These are phyloP conservation scores for Neosilurus hyrtlii DNA, from an alignment of 2,797 vertebrate species.

Conservation along the genomic window DNA sequence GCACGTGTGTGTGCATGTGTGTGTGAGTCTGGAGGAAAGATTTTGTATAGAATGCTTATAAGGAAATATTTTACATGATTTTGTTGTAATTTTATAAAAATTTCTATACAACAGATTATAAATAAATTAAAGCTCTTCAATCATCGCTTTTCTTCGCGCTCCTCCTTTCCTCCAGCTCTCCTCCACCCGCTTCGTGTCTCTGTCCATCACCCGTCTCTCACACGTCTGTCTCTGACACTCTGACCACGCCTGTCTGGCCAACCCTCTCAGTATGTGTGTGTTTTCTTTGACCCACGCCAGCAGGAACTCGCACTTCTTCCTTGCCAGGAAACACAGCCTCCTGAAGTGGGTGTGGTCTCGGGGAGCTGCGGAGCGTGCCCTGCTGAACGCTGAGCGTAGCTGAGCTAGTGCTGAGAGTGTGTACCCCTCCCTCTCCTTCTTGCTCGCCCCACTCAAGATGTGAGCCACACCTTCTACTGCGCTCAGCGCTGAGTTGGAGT, in stretches of 20 bases:
- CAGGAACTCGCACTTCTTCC: constrained; percentile 84
- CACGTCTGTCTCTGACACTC: constrained; percentile 66
- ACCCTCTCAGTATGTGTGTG: constrained; percentile 43
- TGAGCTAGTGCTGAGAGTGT: constrained; percentile 78
- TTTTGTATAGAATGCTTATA: background rate
- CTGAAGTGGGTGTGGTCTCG: constrained; percentile 57
- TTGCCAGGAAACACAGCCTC: constrained; percentile 70
- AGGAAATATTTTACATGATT: background rate
- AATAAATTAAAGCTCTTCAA: constrained; percentile 73
- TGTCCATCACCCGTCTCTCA: constrained; percentile 65
- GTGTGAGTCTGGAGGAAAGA: background rate
- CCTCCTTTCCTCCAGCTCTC: constrained; percentile 68
- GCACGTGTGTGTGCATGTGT: background rate
- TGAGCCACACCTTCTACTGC: constrained; percentile 74
- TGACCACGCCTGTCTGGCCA: constrained; percentile 71
- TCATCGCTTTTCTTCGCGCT: constrained; percentile 61
- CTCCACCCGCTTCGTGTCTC: constrained; percentile 69
- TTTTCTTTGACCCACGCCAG: constrained; percentile 82
- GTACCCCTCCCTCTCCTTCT: constrained; percentile 64
- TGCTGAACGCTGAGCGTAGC: constrained; percentile 65
- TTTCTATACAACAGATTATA: background rate
- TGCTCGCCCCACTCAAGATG: constrained; percentile 72
- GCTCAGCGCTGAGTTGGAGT: constrained; percentile 64
- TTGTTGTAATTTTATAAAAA: background rate
- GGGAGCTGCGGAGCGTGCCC: constrained; percentile 59